These are phyloP conservation scores for Aquatica leii DNA, from an alignment of 2,888 invertebrate species.

Conservation along the genomic window DNA sequence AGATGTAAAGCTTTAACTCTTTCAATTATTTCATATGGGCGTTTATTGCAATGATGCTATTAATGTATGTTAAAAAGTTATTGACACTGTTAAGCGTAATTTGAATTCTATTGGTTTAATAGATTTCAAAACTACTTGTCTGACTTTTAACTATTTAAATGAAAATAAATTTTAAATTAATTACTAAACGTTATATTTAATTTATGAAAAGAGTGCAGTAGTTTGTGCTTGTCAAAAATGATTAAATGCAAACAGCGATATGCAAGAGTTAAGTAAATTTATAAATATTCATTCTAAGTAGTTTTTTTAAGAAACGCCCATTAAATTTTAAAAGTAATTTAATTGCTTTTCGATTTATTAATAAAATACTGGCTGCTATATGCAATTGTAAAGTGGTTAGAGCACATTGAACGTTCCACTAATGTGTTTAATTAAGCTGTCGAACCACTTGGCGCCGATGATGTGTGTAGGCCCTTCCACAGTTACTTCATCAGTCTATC, in stretches of 20 bases:
- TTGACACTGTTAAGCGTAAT: slow-evolving; percentile 8
- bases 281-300: no score
- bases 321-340: slow-evolving; percentile 13
- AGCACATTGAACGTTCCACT: slow-evolving; percentile 21
- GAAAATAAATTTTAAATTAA: slow-evolving; percentile 1
- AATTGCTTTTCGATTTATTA: slow-evolving; percentile 22
- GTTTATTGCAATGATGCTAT: slow-evolving; percentile 12
- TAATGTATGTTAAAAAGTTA: slow-evolving; percentile 13
- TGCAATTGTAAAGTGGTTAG: slow-evolving; percentile 19
- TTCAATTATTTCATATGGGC: slow-evolving; percentile 20
- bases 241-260: neutral
- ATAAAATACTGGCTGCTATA: slow-evolving; percentile 12
- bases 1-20: slow-evolving; percentile 10
- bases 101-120: slow-evolving; percentile 3
- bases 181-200: neutral
- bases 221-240: neutral
- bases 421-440: slow-evolving; percentile 37
- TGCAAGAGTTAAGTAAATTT: neutral
- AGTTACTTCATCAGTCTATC: slow-evolving; percentile 19
- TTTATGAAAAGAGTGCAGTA: no score
- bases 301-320: no score
- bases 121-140: neutral
- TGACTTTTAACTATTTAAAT: slow-evolving; percentile 6
- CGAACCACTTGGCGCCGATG: slow-evolving; percentile 31
- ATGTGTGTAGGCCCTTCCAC: slow-evolving; percentile 27